phyloP scores from a whole-genome alignment of 2,888 invertebrate genomes.

The Selenia dentaria region DNA sequence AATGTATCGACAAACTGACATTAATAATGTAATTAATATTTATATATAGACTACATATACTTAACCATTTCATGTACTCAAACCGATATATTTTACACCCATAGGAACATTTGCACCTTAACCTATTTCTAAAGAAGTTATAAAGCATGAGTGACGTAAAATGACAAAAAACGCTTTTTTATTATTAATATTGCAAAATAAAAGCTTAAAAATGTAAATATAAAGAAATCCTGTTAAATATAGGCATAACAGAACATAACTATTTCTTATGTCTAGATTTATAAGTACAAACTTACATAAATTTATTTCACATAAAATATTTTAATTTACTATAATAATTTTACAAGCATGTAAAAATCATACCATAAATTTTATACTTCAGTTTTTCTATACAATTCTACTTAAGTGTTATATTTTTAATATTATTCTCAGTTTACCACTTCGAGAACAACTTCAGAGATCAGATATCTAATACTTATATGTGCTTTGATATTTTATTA shows the following conservation, averaged over 20 bases:
- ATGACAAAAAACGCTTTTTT: background rate
- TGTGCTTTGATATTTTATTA: slow-evolving; percentile 8
- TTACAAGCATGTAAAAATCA: too few species aligned
- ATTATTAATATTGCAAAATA: too few species aligned
- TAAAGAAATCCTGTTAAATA: too few species aligned
- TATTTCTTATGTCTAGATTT: too few species aligned
- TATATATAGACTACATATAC: slow-evolving; percentile 11
- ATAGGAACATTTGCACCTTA: slow-evolving; percentile 84
- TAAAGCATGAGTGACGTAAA: slow-evolving; percentile 8
- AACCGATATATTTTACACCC: slow-evolving; percentile 63
- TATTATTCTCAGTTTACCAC: slow-evolving; percentile 7
- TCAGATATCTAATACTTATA: slow-evolving; percentile 32
- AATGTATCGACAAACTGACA: slow-evolving; percentile 32
- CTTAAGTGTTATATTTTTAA: slow-evolving; percentile 1
- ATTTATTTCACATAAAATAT: too few species aligned
- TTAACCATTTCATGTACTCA: slow-evolving; percentile 39
- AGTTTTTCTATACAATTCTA: background rate
- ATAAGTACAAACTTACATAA: too few species aligned
- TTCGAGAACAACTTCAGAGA: slow-evolving; percentile 28
- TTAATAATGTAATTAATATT: slow-evolving; percentile 19
- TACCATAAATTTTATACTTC: background rate
- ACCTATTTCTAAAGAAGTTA: slow-evolving; percentile 46
- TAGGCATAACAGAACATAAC: too few species aligned
- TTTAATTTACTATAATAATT: too few species aligned
- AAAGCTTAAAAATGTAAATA: too few species aligned